Evolutionary conservation across 2,888 invertebrate species (phyloP), one percentile per base, ranked within the genome.

Genomic region (Ophion ventricosus): DNA sequence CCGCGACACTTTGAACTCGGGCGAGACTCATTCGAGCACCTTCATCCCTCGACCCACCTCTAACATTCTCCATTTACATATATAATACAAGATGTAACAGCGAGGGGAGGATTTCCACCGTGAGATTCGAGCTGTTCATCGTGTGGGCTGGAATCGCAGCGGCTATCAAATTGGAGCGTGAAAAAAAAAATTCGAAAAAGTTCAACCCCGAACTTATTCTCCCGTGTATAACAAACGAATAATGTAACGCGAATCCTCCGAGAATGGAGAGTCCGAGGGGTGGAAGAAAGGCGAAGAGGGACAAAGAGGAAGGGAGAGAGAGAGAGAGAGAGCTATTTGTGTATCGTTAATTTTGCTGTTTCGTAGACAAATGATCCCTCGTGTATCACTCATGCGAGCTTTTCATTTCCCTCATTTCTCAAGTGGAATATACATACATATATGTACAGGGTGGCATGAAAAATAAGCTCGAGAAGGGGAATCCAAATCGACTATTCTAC

Each of bases 21-120:
- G 61, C 73, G 73, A 77, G 80, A 73, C 59, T 83, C 80, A 61
- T 73, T 77, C 83, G 56, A 73, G 66, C 80, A 73, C 54, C 76
- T 83, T 83, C 73, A 72, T 72, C 75, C 43, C 74, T 49, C 35
- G 17, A 11, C 49, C 49, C 57, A 23, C 4, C 57, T 20, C 23
- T 3, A 23, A 26, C 26, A 54, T 83, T 76, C 66, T 17, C 67
- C 75, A 66, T 57, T 66, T 76, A 35, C 56, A 54, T 76, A 40
- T 26, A n/a, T 66, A 17, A 56, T 59, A 59, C 25, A 25, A 40
- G 29, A 57, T 25, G 11, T 35, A 35, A 11, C 20, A 8, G 43
- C 11, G 11, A n/a, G 26, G 25, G 10, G 56, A 79, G 64, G 74
- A 75, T 64, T 64, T 59, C 64, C 67, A 67, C 35, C 56, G 14